Evolutionary conservation across 1,140 invertebrate genomes (phyloP).

Genomic region (Euborellia annulipes): DNA sequence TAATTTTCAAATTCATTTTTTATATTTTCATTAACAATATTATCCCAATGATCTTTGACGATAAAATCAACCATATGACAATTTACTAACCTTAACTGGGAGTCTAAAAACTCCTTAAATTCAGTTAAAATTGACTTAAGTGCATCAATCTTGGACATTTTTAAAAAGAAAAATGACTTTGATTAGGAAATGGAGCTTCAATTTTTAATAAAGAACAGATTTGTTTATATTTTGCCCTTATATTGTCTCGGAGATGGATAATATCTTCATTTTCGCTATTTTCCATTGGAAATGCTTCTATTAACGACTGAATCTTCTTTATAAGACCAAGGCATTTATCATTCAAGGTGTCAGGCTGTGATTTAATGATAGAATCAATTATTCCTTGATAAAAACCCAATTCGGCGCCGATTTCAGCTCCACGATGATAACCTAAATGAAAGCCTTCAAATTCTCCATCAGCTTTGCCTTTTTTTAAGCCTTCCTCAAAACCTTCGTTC

Average conservation of each 20-base stretch:
- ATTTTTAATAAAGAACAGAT: constrained; percentile 48
- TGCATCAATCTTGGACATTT: constrained; percentile 12
- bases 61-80: constrained; percentile 70
- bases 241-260: constrained; percentile 36
- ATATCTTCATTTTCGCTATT: constrained; percentile 49
- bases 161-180: constrained; percentile 14
- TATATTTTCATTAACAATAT: constrained; percentile 35
- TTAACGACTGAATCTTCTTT: constrained; percentile 21
- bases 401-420: constrained; percentile 43
- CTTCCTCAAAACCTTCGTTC: constrained; percentile 39
- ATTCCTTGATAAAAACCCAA: constrained; percentile 40
- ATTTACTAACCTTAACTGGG: constrained; percentile 41
- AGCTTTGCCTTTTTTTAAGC: constrained; percentile 31
- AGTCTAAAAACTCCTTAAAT: constrained; percentile 32
- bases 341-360: neutral
- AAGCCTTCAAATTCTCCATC: constrained; percentile 43
- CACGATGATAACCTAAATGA: constrained; percentile 45
- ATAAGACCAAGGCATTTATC: neutral
- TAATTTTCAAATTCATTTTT: constrained; percentile 32
- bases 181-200: constrained; percentile 23
- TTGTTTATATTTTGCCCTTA: constrained; percentile 48
- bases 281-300: constrained; percentile 43
- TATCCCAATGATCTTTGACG: constrained; percentile 49
- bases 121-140: constrained; percentile 29
- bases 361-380: constrained; percentile 15